Conservation (phyloP, 2,113 vertebrate species). For the Nematolebias whitei region DNA sequence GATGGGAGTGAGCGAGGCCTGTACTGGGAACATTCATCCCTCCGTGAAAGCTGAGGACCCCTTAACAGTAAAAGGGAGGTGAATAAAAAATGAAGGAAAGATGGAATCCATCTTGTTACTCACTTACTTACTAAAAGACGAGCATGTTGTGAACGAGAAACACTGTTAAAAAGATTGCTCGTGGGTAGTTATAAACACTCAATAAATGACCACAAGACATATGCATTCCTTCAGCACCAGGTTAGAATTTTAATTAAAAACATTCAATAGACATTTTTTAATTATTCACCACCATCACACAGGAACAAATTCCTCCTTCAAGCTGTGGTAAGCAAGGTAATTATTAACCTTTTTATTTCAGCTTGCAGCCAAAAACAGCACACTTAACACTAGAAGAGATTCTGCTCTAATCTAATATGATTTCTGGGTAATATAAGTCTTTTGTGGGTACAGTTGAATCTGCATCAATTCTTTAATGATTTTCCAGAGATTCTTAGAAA, state of each 20-base stretch:
- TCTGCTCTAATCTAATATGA: no score
- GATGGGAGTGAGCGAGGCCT: not conserved
- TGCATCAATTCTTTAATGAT: not conserved
- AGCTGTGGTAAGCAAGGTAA: constrained; percentile 31
- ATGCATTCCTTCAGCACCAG: not conserved
- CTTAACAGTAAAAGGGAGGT: not conserved
- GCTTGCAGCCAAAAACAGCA: constrained; percentile 7
- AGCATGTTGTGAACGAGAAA: not conserved
- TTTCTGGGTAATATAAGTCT: not conserved
- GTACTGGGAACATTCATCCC: not conserved
- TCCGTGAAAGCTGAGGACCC: no score
- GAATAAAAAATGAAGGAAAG: not conserved
- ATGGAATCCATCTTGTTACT: not conserved
- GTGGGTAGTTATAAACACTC: no score
- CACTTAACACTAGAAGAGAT: no score
- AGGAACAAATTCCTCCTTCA: constrained; percentile 23
- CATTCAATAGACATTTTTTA: constrained; percentile 30
- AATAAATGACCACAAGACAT: no score
- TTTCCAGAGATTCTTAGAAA: not conserved
- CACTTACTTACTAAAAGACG: not conserved
- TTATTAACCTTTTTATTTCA: constrained; percentile 51
- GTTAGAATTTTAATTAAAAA: constrained; percentile 31
- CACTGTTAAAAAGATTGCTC: not conserved
- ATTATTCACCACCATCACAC: constrained; percentile 19
- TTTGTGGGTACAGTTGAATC: constrained; percentile 2